These are phyloP conservation scores for Florisuga fusca DNA, from an alignment of 2,797 vertebrate species.

Conservation along the genomic window DNA sequence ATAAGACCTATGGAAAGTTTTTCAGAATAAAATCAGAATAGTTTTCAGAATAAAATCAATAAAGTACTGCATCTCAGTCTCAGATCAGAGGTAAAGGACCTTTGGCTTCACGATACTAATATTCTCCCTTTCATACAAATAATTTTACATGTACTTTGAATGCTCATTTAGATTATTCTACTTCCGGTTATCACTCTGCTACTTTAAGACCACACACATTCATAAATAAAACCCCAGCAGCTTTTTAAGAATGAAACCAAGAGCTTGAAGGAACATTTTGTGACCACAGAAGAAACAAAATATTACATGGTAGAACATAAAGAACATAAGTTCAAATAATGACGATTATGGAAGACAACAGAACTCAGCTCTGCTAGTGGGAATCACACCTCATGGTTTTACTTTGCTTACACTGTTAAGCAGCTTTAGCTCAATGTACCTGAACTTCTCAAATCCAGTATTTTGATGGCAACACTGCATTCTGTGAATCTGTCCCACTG, in stretches of 20 bases:
- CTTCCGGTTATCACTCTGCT: not conserved
- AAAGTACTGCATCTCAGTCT: not conserved
- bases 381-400: not conserved
- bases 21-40: not conserved
- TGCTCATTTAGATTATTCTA: not conserved
- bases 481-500: not conserved
- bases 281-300: not conserved
- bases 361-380: not conserved
- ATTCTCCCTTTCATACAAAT: not conserved
- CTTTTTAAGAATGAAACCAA: not conserved
- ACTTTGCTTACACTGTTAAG: not conserved
- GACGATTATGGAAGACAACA: fast-evolving
- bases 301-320: not conserved
- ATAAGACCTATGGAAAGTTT: not conserved
- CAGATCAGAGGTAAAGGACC: not conserved
- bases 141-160: not conserved
- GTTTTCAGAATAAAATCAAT: not conserved
- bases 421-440: not conserved
- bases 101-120: not conserved
- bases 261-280: not conserved
- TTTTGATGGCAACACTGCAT: not conserved
- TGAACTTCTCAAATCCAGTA: not conserved
- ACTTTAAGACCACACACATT: not conserved
- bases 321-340: not conserved
- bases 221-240: not conserved